A percentile compares a stretch with the other conserved stretches of the same genome.
phyloP scores from a whole-genome alignment of 2,888 invertebrate species.

The Andrena marginata region DNA sequence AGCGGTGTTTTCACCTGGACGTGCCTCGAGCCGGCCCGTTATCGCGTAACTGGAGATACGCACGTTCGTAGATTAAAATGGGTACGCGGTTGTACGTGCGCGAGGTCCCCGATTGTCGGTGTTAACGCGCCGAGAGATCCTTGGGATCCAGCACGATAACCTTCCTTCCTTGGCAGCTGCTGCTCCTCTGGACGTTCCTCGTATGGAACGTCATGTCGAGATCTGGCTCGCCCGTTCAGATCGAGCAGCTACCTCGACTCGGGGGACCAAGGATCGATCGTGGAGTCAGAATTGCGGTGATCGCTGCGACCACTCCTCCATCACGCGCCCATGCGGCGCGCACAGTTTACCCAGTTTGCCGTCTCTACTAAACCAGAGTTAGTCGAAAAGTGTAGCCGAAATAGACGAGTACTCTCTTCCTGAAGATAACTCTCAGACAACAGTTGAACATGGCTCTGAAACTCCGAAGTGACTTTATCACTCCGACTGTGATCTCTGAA shows the following conservation, averaged over 20 bases:
- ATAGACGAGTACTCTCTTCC: neutral
- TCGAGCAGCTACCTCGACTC: conserved; percentile 12
- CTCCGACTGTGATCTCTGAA: too few relatives aligned
- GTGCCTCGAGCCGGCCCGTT: too few relatives aligned
- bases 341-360: neutral
- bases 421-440: neutral
- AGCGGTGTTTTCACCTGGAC: too few relatives aligned
- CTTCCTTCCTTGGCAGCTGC: conserved; percentile 68
- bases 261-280: neutral
- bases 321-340: neutral
- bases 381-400: neutral
- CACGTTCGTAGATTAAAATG: conserved; percentile 15
- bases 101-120: conserved; percentile 1
- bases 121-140: conserved; percentile 64
- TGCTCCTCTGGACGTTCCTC: conserved; percentile 56
- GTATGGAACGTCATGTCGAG: conserved; percentile 61
- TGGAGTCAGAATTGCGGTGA: neutral
- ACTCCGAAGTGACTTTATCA: neutral
- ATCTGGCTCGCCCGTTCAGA: conserved; percentile 10
- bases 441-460: neutral
- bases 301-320: neutral
- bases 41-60: too few relatives aligned
- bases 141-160: conserved; percentile 68
- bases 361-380: neutral
- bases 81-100: neutral